Base-by-base conservation (phyloP, 2,888 invertebrate genomes). In the Pristionchus fissidentatus region DNA sequence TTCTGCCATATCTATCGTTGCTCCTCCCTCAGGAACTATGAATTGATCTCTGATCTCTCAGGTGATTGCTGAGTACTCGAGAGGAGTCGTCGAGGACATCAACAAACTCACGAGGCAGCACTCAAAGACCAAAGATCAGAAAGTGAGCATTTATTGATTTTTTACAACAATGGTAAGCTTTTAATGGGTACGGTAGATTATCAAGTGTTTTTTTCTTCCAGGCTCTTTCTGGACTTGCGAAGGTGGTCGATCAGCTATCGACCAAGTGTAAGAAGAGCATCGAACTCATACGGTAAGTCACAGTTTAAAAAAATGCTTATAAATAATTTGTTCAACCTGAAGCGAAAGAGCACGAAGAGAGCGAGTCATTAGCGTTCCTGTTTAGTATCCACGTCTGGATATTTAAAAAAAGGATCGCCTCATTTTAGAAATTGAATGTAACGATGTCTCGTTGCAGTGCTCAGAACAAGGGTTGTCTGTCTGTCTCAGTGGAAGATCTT, bases 211-310 rank as follows among this genome's bases (percentile, higher is more conserved):
- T n/a, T 46, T 26, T 26, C 29, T 26, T 35, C 4, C 46, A 84
- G 62, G 57, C 38, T 19, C 38, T 84, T 3, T 52, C 62, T 32
- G 87, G 87, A 78, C 77, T 90, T 73, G 86, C 87, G 5, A 85
- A 85, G 75, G 88, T 90, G 8, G 91, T 92, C 7, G 92, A 92
- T 84, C 88, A 90, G 83, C 85, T 92, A 3, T 91, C 91, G 15
- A 86, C 88, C 75, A 92, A 92, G 85, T 92, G 92, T 85, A 90
- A 92, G 77, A 90, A 90, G 85, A 89, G 89, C 78, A 92, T 92
- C 46, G 92, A 90, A 73, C 84, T 92, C 19, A 89, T 92, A 52
- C 85, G 89, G 89, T 91, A 80, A 80, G 82, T 62, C 32, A 43
- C n/a, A n/a, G n/a, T n/a, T n/a, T n/a, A n/a, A n/a, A n/a, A n/a